A percentile compares a stretch with the other conserved stretches of the same genome.
Evolutionary conservation across 2,797 vertebrate species (phyloP).

Genomic region (Lophotriccus pileatus): DNA sequence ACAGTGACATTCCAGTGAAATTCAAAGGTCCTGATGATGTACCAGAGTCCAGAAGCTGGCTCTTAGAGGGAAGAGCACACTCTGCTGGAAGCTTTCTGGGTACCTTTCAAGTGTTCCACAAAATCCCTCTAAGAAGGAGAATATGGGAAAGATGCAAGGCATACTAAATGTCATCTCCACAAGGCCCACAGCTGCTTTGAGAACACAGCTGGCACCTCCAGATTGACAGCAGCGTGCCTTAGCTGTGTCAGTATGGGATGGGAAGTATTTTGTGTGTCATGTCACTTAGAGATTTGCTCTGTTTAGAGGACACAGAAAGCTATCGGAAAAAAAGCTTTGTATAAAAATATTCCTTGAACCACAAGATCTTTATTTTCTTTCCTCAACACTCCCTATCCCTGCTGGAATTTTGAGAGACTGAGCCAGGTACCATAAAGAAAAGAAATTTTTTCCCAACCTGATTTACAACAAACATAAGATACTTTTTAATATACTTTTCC

Average conservation of each 20-base stretch:
- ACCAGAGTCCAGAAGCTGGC: not conserved
- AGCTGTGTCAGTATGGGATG: not conserved
- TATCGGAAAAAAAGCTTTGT: accelerated
- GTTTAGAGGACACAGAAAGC: accelerated
- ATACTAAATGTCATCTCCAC: not conserved
- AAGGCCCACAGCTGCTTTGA: not conserved
- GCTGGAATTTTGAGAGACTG: not conserved
- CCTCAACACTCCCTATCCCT: not conserved
- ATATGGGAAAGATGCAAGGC: not conserved
- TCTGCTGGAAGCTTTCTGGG: accelerated
- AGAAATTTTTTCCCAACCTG: not conserved
- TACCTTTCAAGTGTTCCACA: not conserved
- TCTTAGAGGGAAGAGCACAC: not conserved
- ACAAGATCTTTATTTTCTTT: not conserved
- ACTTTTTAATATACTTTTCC: not conserved
- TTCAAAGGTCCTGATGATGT: not conserved
- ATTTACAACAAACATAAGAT: not conserved
- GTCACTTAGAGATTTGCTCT: not conserved
- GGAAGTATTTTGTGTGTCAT: not conserved
- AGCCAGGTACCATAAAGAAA: not conserved
- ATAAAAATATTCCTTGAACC: not conserved
- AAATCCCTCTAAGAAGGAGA: not conserved
- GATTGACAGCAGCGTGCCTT: not conserved
- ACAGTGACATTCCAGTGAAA: not conserved
- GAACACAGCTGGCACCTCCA: not conserved